These are phyloP conservation scores for Anas platyrhynchos DNA, from an alignment of 2,113 vertebrate genomes.

Conservation along the genomic window DNA sequence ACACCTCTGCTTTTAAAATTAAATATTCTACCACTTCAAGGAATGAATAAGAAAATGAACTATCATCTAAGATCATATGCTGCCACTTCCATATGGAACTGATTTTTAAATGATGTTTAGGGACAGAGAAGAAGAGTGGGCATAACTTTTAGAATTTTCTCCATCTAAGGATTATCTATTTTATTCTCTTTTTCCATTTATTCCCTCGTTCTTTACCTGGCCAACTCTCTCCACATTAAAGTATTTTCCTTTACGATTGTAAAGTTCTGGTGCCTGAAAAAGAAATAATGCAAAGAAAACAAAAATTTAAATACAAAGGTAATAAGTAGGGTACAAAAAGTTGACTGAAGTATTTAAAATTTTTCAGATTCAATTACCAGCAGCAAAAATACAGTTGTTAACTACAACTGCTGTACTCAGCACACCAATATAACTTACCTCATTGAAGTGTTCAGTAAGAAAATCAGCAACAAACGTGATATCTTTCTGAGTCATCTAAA, in stretches of 20 bases:
- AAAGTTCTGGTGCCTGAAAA: constrained; percentile 93
- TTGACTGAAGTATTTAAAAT: background rate
- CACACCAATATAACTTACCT: constrained; percentile 78
- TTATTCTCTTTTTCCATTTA: background rate
- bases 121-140: background rate
- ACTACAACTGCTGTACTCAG: background rate
- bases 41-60: background rate
- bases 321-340: background rate
- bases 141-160: background rate
- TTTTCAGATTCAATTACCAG: background rate
- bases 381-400: background rate
- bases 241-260: constrained; percentile 97
- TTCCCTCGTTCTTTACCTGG: constrained; percentile 81
- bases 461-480: constrained; percentile 98
- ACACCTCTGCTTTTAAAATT: background rate
- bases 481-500: constrained; percentile 98
- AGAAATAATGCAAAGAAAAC: background rate
- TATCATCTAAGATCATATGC: background rate
- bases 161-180: background rate
- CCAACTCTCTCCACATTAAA: constrained; percentile 97
- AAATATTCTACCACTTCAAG: background rate
- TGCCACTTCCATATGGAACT: background rate
- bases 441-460: constrained; percentile 98
- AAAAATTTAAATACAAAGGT: background rate
- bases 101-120: background rate